Evolutionary conservation across 1,140 invertebrate species (phyloP), one percentile per base, ranked within the genome.

Genomic region (Cecropterus lyciades): DNA sequence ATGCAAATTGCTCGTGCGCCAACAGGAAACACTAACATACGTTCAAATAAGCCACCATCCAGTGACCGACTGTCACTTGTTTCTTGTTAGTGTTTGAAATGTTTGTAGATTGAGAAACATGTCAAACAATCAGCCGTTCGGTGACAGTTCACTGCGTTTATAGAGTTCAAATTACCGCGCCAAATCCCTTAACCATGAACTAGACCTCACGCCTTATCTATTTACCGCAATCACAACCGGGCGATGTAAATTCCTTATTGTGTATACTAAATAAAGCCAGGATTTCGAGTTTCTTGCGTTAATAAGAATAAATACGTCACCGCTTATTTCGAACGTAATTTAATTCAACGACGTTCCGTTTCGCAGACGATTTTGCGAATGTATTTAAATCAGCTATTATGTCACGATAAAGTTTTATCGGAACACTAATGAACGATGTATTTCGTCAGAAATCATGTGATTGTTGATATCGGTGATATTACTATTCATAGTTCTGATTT

Each of bases 1-100:
- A 84, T 83, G 80, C 79, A 85, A 90, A 88, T 87, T 84, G 80
- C 70, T 75, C 73, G 70, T 69, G 62, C 72, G 79, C 71, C 60
- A 67, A 72, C 72, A 80, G 74, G 79, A 80, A 77, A 78, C 70
- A 13, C 71, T 65, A 56, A 70, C 71, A 78, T 71, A 87, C 86
- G 84, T 86, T 82, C 77, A 78, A 82, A 81, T 80, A 65, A 75
- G 66, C 72, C 67, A 79, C 84, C 78, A 81, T 70, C 67, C 76
- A 80, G 64, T 78, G 89, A 82, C 84, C 80, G 77, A 91, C 87
- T 88, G 87, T 49, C 76, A 69, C 48, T 43, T 43, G 40, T 43
- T 43, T 43, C 40, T 43, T 43, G 40, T 43, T 37, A 37, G n/a
- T 37, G 33, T 43, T 43, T 43, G 2, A 9, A n/a, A 11, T 37